These are phyloP conservation scores for Fragum fragum DNA, from an alignment of 2,888 invertebrate genomes.

Conservation along the genomic window DNA sequence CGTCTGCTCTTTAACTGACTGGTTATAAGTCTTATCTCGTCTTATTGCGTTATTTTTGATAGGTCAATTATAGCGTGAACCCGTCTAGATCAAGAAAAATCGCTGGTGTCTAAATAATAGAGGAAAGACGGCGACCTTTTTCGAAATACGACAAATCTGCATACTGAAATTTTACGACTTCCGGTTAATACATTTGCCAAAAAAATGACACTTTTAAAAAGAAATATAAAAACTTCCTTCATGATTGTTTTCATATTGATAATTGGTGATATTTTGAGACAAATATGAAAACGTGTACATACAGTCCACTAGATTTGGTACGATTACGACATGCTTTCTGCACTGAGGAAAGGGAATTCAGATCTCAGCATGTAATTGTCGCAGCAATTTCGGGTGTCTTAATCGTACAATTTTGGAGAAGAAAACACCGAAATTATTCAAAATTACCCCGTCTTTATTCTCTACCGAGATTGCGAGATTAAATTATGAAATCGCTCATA, in stretches of 20 bases:
- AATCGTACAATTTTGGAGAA: constrained; percentile 44
- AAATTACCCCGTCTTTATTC: constrained; percentile 60
- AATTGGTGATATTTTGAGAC: too few relatives aligned
- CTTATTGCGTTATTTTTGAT: background rate
- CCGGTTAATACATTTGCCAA: too few relatives aligned
- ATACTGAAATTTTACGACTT: too few relatives aligned
- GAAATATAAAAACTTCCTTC: too few relatives aligned
- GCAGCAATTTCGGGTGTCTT: constrained; percentile 43
- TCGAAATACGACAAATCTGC: too few relatives aligned
- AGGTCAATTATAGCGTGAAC: constrained; percentile 1
- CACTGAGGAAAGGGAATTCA: too few relatives aligned
- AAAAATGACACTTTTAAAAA: too few relatives aligned
- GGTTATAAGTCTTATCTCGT: constrained; percentile 6
- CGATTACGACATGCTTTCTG: too few relatives aligned
- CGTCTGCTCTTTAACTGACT: constrained; percentile 3
- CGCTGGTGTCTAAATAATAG: constrained; percentile 53
- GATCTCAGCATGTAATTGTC: constrained; percentile 51
- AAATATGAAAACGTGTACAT: too few relatives aligned
- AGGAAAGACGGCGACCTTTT: constrained; percentile 20
- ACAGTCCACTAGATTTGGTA: too few relatives aligned
- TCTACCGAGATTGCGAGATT: constrained; percentile 55
- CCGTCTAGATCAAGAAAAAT: constrained; percentile 56
- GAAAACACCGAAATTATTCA: constrained; percentile 64
- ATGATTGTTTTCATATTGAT: too few relatives aligned
- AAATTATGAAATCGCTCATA: constrained; percentile 54